Evolutionary conservation across 2,797 vertebrate genomes (phyloP).

Genomic region (Halcyon badia): DNA sequence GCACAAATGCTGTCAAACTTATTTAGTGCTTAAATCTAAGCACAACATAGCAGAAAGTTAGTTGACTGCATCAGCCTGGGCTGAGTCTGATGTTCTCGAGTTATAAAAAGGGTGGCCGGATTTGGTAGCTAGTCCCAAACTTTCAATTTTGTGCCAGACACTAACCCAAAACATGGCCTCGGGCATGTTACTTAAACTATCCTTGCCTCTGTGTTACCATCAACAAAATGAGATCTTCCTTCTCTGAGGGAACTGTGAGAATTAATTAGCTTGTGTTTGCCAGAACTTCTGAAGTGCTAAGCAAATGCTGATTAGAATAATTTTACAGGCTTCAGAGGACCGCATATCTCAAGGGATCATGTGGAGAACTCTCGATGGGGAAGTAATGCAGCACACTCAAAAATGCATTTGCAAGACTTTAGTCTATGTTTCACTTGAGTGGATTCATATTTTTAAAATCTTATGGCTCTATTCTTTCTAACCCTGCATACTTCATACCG

Average conservation of each 20-base stretch:
- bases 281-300: constrained; percentile 70
- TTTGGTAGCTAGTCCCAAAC: not conserved
- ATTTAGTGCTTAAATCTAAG: not conserved
- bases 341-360: constrained; percentile 65
- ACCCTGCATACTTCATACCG: constrained; percentile 50
- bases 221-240: constrained; percentile 49
- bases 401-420: constrained; percentile 71
- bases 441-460: constrained; percentile 70
- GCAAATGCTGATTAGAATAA: constrained; percentile 73
- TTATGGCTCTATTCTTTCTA: constrained; percentile 64
- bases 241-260: constrained; percentile 60
- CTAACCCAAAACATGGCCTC: not conserved
- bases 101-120: not conserved
- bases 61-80: not conserved
- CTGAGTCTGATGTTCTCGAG: not conserved
- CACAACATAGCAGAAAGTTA: not conserved
- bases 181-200: not conserved
- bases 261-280: constrained; percentile 70
- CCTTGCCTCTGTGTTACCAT: constrained; percentile 7
- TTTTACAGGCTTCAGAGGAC: constrained; percentile 74
- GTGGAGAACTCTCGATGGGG: constrained; percentile 71
- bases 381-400: constrained; percentile 70
- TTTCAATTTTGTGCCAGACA: not conserved
- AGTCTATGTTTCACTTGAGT: constrained; percentile 70
- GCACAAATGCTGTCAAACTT: not conserved